Evolutionary conservation across 2,888 invertebrate genomes (phyloP).

Genomic region (Chloroclystis v-ata): DNA sequence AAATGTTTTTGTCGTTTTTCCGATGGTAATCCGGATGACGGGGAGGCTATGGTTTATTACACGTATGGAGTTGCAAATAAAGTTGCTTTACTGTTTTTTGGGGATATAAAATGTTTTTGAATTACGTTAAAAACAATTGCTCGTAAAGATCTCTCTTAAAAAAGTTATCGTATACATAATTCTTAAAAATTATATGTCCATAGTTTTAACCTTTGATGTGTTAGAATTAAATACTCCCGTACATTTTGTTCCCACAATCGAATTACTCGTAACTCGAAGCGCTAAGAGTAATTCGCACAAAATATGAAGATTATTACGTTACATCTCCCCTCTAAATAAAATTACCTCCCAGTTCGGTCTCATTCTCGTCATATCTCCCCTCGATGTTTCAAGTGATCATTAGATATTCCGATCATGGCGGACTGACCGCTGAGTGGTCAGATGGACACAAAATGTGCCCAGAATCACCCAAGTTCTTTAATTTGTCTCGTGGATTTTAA

Average conservation of each 20-base stretch:
- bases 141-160: neutral
- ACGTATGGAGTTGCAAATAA: slow-evolving; percentile 14
- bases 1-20: slow-evolving; percentile 19
- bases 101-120: slow-evolving; percentile 5
- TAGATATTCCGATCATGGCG: slow-evolving; percentile 48
- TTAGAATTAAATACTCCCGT: neutral
- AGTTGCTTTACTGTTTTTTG: slow-evolving; percentile 13
- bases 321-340: slow-evolving; percentile 51
- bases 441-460: slow-evolving; percentile 33
- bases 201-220: too few species aligned
- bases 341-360: slow-evolving; percentile 53
- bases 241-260: slow-evolving; percentile 9
- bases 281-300: slow-evolving; percentile 38
- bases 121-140: neutral
- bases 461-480: slow-evolving; percentile 34
- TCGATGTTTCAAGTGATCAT: slow-evolving; percentile 20
- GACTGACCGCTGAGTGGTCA: slow-evolving; percentile 47
- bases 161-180: neutral
- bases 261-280: slow-evolving; percentile 35
- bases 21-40: slow-evolving; percentile 19
- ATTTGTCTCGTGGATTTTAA: slow-evolving; percentile 18
- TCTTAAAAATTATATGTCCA: too few species aligned
- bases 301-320: slow-evolving; percentile 63
- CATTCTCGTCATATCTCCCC: slow-evolving; percentile 54
- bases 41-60: slow-evolving; percentile 18